Base-by-base conservation (phyloP, 1,140 invertebrate species). In the Achatina immaculata region DNA sequence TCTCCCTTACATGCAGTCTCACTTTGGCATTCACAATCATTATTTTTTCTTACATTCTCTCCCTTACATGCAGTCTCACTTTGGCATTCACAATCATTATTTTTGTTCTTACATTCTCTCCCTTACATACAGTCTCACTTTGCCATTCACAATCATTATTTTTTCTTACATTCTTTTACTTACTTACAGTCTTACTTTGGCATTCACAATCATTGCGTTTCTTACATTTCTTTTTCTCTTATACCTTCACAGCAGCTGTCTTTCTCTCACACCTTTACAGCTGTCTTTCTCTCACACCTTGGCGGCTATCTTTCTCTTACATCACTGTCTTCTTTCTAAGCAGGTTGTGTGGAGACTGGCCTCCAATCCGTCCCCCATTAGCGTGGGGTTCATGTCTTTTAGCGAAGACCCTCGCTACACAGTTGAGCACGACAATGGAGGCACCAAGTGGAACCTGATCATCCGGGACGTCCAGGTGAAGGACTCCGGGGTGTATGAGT, bases 401-500 rank as follows among this genome's bases (percentile, higher is more conserved):
- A 68, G 62, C 19, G 81, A 85, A 14, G 85, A 87, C 65, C 51
- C 79, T 0, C 55, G 83, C 6, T 80, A 82, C 34, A 78, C 76
- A 28, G 74, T 84, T 16, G 73, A 83, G 42, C 82, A 85, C 55
- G 71, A 78, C 45, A 81, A 84, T 6, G 68, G 77, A 1, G 74
- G 76, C 1, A 62, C 58, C 28, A 62, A 62, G 58, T 87, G 86
- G 86, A 85, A 85, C 73, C 82, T 87, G 28, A 48, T 85, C 43
- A 87, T 87, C 28, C 82, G 83, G 42, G 73, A 84, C 42, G 84
- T 87, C 19, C 68, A 80, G 51, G 80, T 72, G 19, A 31, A 75
- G 40, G 85, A 87, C 45, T 80, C 82, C 19, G 86, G 86, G 0
- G 80, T 85, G 36, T 87, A 87, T 58, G 86, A 87, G 78, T 87